Evolutionary conservation across 2,113 vertebrate species (phyloP).

Genomic region (Clarias gariepinus): DNA sequence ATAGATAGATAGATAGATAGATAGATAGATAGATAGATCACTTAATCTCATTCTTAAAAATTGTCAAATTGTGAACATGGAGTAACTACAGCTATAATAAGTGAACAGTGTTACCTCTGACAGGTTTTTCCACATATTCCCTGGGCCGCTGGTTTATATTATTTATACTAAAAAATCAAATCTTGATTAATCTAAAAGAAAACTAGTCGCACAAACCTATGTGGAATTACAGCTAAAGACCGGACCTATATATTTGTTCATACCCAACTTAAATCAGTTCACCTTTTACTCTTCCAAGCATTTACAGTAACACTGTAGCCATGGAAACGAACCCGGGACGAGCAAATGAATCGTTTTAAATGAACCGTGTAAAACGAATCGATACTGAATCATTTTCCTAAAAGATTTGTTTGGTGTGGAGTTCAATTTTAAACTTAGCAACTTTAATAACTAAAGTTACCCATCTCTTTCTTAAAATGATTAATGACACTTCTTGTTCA

Average conservation of each 20-base stretch:
- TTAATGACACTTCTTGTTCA: not conserved
- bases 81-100: not conserved
- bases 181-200: not conserved
- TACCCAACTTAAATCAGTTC: not conserved
- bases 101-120: conserved; percentile 8
- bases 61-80: not conserved
- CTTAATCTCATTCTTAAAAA: no score
- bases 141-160: not conserved
- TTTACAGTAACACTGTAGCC: not conserved
- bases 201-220: not conserved
- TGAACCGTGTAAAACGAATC: not conserved
- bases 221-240: no score
- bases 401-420: not conserved
- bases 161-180: not conserved
- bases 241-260: not conserved
- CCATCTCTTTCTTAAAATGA: not conserved
- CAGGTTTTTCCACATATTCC: not conserved
- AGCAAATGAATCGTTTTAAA: not conserved
- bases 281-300: not conserved
- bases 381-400: not conserved
- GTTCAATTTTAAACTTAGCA: not conserved
- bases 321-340: not conserved
- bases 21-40: no score
- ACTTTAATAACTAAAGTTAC: not conserved
- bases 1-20: no score